Evolutionary conservation across 1,140 invertebrate species (phyloP), one percentile per base, ranked within the genome.

Genomic region (Drosophila lowei): DNA sequence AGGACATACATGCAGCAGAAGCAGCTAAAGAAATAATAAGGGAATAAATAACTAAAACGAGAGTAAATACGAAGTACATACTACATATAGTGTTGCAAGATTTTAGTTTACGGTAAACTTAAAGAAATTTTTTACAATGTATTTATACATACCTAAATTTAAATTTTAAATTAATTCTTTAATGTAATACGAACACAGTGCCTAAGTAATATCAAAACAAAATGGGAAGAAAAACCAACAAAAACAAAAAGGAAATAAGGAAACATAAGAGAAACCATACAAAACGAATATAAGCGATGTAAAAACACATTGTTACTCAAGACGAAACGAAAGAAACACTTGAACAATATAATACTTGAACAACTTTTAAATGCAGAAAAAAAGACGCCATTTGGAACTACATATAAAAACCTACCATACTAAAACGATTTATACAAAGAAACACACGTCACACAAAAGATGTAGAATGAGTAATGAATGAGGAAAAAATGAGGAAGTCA

Each of bases 141-240:
- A 89, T 89, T 88, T 88, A 89, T 89, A 89, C 83, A 88, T 88
- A 88, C 83, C 83, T 88, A 88, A 88, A 88, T 88, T 88, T 83
- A 88, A 83, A 88, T 88, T 88, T 88, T 88, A 76, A 88, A 88
- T 88, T 89, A 89, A 90, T 84, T 90, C 79, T 90, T 91, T 90
- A 90, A 90, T 91, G 80, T 90, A 91, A 90, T 90, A 90, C 88
- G 90, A 91, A 91, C 90, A 91, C 90, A 91, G 90, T 91, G 90
- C 90, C 90, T 91, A 91, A 90, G 89, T 91, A 91, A 91, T 88
- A 88, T 91, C 90, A 91, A 91, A 85, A 83, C 68, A 73, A 75
- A 78, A 79, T 48, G 34, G 34, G 11, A 38, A 38, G 11, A 38
- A 11, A 38, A 38, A 11, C 34, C 34, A 38, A 11, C 34, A 9